Evolutionary conservation across 2,797 vertebrate genomes (phyloP).

Genomic region (Sebastes variabilis): DNA sequence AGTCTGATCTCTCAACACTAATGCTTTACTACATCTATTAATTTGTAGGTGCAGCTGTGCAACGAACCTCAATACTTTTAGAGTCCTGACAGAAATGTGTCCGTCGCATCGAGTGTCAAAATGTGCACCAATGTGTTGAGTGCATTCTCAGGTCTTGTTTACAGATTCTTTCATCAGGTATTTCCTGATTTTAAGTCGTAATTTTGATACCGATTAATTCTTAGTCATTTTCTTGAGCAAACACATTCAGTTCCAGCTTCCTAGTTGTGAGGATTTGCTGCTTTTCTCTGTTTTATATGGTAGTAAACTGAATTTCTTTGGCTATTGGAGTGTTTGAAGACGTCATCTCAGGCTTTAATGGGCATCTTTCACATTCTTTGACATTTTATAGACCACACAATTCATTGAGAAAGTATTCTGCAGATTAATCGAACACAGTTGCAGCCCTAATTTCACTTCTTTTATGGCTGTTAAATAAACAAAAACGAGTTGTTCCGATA

Average conservation of each 20-base stretch:
- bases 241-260: not conserved
- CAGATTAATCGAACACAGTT: not conserved
- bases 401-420: not conserved
- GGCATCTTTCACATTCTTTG: not conserved
- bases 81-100: not conserved
- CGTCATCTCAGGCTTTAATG: not conserved
- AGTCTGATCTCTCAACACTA: constrained; percentile 2
- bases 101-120: not conserved
- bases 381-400: not conserved
- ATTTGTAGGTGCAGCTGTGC: not conserved
- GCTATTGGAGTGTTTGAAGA: not conserved
- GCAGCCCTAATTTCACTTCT: not conserved
- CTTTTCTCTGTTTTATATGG: not conserved
- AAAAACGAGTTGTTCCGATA: not conserved
- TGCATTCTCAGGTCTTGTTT: not conserved
- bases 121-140: not conserved
- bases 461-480: not conserved
- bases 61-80: not conserved
- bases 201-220: not conserved
- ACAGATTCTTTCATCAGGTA: not conserved
- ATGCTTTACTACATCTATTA: not conserved
- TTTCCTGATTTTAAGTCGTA: not conserved
- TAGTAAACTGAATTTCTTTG: not conserved
- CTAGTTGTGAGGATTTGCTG: not conserved
- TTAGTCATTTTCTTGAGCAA: not conserved